phyloP scores from a whole-genome alignment of 2,113 vertebrate species.

The Equus przewalskii region DNA sequence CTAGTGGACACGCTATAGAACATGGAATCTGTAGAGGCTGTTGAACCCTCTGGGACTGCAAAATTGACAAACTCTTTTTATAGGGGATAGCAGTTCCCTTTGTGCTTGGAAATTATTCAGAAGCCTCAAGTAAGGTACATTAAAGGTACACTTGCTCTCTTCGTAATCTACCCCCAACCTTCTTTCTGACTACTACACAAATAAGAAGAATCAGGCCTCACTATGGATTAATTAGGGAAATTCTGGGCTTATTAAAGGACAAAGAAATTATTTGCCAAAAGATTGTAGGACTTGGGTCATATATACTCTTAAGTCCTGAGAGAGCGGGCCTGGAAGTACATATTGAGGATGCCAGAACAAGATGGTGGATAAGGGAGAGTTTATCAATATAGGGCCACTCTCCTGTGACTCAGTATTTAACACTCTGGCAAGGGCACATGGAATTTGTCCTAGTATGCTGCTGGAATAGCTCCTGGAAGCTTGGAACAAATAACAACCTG shows the following conservation, averaged over 20 bases:
- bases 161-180: not conserved
- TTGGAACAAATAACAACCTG: not conserved
- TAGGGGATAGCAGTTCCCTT: not conserved
- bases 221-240: not conserved
- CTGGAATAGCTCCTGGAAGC: not conserved
- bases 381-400: not conserved
- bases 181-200: not conserved
- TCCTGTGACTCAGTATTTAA: not conserved
- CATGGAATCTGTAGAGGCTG: not conserved
- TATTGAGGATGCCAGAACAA: not conserved
- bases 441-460: not conserved
- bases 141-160: not conserved
- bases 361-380: not conserved
- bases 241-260: not conserved
- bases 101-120: not conserved
- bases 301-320: not conserved
- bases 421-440: not conserved
- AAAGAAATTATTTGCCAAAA: not conserved
- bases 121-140: not conserved
- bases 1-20: fast-evolving
- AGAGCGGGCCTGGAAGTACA: not conserved
- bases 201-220: not conserved
- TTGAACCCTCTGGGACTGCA: not conserved
- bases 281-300: not conserved
- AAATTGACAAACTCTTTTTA: not conserved